Evolutionary conservation across 2,113 vertebrate species (phyloP).

Genomic region (Oncorhynchus gorbuscha): DNA sequence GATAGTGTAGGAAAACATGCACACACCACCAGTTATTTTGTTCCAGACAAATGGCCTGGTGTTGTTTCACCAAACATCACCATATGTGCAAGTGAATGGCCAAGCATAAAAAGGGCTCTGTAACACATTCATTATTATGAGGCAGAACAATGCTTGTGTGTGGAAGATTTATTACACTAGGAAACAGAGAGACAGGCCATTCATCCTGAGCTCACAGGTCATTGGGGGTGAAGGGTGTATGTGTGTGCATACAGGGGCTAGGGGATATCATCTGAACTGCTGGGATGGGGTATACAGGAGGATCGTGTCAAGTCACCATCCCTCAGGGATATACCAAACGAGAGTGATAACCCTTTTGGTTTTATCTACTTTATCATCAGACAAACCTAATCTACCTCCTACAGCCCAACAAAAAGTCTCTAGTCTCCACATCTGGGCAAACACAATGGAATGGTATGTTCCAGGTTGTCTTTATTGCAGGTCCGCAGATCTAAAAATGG

Average conservation of each 20-base stretch:
- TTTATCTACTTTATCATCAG: constrained; percentile 20
- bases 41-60: not conserved
- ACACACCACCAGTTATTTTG: constrained; percentile 3
- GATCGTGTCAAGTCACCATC: constrained; percentile 11
- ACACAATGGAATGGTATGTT: not conserved
- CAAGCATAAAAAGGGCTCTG: constrained; percentile 1
- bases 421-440: not conserved
- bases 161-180: constrained; percentile 17
- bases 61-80: not conserved
- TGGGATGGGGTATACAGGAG: not conserved
- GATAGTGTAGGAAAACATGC: not conserved
- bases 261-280: constrained; percentile 5
- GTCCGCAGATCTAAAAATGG: too few relatives aligned
- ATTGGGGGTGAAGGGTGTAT: not conserved
- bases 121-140: not conserved
- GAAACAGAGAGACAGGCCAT: constrained; percentile 14
- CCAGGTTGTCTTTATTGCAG: too few relatives aligned
- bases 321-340: constrained; percentile 16
- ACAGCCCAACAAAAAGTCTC: not conserved
- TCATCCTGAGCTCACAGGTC: constrained; percentile 3
- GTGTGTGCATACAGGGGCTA: not conserved
- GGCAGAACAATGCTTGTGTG: not conserved
- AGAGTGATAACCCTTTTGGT: constrained; percentile 23
- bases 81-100: not conserved
- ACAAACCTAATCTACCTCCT: not conserved